Evolutionary conservation across 2,888 invertebrate genomes (phyloP).

Genomic region (Dryococelus australis): DNA sequence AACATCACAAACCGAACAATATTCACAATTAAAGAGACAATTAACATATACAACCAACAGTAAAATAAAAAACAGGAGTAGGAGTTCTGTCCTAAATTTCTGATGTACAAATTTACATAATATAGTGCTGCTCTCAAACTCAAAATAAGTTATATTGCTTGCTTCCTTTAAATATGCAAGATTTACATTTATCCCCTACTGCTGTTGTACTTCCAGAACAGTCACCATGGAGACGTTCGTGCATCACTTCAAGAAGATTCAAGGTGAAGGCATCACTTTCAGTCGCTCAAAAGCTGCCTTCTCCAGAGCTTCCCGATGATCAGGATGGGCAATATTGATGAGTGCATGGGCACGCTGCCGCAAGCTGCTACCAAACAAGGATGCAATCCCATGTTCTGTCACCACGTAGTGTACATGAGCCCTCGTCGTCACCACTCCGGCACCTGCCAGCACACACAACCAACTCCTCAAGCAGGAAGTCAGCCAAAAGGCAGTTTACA

Average conservation of each 20-base stretch:
- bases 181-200: too few relatives aligned
- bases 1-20: too few relatives aligned
- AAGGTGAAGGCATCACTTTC: conserved; percentile 75
- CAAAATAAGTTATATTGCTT: not conserved
- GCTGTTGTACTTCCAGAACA: too few relatives aligned
- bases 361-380: conserved; percentile 87
- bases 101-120: not conserved
- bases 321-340: conserved; percentile 88
- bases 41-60: not conserved
- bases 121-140: not conserved
- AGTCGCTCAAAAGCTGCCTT: conserved; percentile 87
- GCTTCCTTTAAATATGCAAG: not conserved
- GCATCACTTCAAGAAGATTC: conserved; percentile 48
- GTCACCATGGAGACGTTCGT: too few relatives aligned
- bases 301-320: conserved; percentile 83
- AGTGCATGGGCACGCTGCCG: conserved; percentile 89
- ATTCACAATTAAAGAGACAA: not conserved
- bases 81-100: not conserved
- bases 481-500: too few relatives aligned
- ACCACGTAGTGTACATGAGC: conserved; percentile 94
- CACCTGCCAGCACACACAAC: conserved; percentile 66
- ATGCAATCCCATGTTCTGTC: conserved; percentile 90
- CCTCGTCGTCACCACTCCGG: conserved; percentile 91
- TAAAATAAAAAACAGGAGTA: not conserved
- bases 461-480: too few relatives aligned